A percentile compares a stretch with the other conserved stretches of the same genome.
These are phyloP conservation scores for Andrena minutula DNA, from an alignment of 2,888 invertebrate species.

Conservation along the genomic window DNA sequence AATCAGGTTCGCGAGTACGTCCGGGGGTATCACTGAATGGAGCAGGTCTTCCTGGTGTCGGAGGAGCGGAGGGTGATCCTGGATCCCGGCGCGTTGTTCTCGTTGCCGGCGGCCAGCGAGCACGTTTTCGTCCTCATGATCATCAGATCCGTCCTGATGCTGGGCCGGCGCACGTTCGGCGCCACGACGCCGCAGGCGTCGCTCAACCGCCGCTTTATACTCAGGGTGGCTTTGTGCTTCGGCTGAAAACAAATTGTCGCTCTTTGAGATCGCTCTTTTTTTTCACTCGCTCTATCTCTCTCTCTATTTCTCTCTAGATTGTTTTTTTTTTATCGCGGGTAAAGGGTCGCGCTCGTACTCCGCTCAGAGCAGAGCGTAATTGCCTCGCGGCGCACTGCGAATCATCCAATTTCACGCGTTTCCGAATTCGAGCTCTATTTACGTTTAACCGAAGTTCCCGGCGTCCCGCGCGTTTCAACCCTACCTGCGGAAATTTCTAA, in stretches of 20 bases:
- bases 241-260: conserved; percentile 73
- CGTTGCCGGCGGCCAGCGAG: conserved; percentile 89
- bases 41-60: conserved; percentile 76
- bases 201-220: conserved; percentile 92
- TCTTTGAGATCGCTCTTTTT: conserved; percentile 22
- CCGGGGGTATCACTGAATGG: conserved; percentile 78
- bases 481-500: not conserved
- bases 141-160: conserved; percentile 95
- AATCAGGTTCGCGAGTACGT: conserved; percentile 11
- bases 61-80: conserved; percentile 78
- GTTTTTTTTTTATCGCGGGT: not conserved
- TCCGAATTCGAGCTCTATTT: conserved; percentile 23
- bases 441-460: not conserved
- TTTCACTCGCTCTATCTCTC: too few species aligned
- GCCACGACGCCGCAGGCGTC: conserved; percentile 96
- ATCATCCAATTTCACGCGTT: conserved; percentile 18
- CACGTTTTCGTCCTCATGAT: conserved; percentile 94
- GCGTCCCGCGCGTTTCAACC: not conserved
- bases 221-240: conserved; percentile 88
- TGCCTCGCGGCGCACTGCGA: conserved; percentile 10
- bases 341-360: conserved; percentile 11
- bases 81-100: conserved; percentile 80
- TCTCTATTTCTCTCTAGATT: too few species aligned
- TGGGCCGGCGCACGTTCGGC: conserved; percentile 94
- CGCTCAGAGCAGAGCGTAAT: conserved; percentile 5